Evolutionary conservation across 2,113 vertebrate genomes (phyloP), one percentile per base, ranked within the genome.

Genomic region (Podiceps cristatus): DNA sequence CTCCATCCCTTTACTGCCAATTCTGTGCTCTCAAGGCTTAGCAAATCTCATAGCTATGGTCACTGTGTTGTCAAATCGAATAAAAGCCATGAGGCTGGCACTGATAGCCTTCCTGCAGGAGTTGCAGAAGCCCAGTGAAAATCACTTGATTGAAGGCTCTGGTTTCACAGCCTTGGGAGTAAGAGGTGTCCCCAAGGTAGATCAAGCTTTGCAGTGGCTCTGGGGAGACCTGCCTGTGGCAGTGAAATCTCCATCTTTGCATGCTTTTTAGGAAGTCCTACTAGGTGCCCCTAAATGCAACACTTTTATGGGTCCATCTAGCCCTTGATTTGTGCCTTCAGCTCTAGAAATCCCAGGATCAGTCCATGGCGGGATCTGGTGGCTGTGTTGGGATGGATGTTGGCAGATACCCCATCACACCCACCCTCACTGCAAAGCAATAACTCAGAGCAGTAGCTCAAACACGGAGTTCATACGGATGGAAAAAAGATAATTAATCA

Each of bases 81-180:
- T 37, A 35, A 75, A 78, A 87, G 25, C 64, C 78, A 25, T 1
- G 7, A 80, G 55, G 50, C 25, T 68, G 75, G 31, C 44, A 60
- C 12, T 0, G 0, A 25, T 1, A 2, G 1, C 28, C 56, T 72
- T 88, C n/a, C 25, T 55, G 59, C 55, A 77, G 49, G n/a, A 56
- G 53, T 1, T 72, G 37, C 1, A 1, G 44, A 78, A 28, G 10
- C 29, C 28, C 60, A 60, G 76, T 80, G 63, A 44, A 81, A 82
- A 3, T 5, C 2, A 2, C 31, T 59, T 63, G 82, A 67, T 59
- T 42, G 90, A 87, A 52, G 62, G 22, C 23, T 82, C n/a, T 73
- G 44, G 22, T 52, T 91, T 72, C 86, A 79, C 31, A 82, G 66
- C 66, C 2, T 3, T 23, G 59, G 63, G 25, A 73, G 19, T 44